Percentiles rank a stretch among this genome's conserved stretches.
phyloP scores from a whole-genome alignment of 2,888 invertebrate species.

The Auanema sp. region DNA sequence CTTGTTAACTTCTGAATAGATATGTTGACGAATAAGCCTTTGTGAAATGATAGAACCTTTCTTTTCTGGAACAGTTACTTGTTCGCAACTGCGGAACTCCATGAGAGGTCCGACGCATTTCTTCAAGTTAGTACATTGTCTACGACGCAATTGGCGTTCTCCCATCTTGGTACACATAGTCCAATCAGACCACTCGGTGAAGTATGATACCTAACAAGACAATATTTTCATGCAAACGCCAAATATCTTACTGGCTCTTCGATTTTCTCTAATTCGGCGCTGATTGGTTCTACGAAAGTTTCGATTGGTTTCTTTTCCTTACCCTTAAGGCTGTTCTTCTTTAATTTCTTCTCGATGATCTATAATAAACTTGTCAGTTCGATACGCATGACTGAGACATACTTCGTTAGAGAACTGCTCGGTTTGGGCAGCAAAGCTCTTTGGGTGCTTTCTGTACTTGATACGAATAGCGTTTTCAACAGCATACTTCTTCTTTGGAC shows the following conservation, averaged over 20 bases:
- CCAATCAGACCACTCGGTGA: conserved; percentile 62
- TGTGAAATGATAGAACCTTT: too few relatives aligned
- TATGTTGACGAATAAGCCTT: neutral
- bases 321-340: neutral
- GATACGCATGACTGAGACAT: too few relatives aligned
- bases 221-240: neutral
- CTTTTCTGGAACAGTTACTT: conserved; percentile 24
- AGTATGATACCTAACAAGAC: conserved; percentile 27
- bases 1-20: conserved; percentile 3
- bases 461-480: neutral
- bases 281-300: neutral
- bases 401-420: too few relatives aligned
- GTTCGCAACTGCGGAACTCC: conserved; percentile 49
- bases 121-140: conserved; percentile 58
- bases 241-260: neutral
- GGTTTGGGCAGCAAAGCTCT: too few relatives aligned
- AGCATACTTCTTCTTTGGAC: conserved; percentile 6
- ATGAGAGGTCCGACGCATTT: conserved; percentile 56
- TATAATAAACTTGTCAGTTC: too few relatives aligned
- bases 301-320: neutral
- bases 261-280: neutral
- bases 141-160: conserved; percentile 59
- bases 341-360: neutral
- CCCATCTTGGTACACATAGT: conserved; percentile 56
- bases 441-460: conserved; percentile 1